Evolutionary conservation across 2,113 vertebrate species (phyloP).

Genomic region (Elephas maximus): DNA sequence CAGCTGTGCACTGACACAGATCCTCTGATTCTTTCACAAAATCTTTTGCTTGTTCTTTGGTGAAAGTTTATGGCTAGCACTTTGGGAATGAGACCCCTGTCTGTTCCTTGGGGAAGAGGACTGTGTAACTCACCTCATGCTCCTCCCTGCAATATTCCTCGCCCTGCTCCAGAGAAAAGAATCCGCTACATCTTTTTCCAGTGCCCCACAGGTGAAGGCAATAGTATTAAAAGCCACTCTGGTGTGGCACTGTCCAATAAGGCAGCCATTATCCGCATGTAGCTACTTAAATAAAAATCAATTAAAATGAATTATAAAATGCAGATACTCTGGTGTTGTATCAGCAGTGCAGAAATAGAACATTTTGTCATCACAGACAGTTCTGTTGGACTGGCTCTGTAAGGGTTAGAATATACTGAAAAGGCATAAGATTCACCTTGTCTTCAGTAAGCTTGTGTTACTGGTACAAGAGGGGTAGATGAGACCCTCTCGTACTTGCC

Average conservation of each 20-base stretch:
- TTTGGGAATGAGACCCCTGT: neutral
- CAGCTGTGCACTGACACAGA: neutral
- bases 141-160: neutral
- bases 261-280: neutral
- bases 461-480: neutral
- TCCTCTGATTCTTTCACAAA: neutral
- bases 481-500: neutral
- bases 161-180: neutral
- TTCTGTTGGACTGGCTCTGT: neutral
- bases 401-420: neutral
- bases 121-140: neutral
- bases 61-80: neutral
- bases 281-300: neutral
- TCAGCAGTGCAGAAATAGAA: neutral
- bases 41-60: neutral
- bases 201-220: neutral
- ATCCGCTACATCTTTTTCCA: neutral
- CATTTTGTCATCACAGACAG: neutral
- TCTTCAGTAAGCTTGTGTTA: neutral
- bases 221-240: neutral
- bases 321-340: neutral
- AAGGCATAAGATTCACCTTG: neutral
- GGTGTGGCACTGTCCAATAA: neutral
- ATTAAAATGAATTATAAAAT: neutral
- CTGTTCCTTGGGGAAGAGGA: neutral